phyloP scores from a whole-genome alignment of 2,113 vertebrate species.

The Microtus richardsoni region DNA sequence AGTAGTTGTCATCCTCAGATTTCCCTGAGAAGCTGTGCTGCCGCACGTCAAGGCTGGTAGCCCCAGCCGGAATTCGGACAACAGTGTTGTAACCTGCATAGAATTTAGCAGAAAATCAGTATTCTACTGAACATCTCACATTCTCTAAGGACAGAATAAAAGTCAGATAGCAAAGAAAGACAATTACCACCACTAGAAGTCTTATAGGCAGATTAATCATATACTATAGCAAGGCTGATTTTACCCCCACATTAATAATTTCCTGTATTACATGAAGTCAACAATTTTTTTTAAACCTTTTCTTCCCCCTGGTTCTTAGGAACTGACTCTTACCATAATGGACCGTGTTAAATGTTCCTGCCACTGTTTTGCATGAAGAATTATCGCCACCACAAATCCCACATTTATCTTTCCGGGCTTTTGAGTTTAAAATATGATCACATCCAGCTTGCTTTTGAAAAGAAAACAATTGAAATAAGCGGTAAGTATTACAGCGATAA shows the following conservation, averaged over 20 bases:
- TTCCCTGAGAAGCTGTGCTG: slow-evolving; percentile 99
- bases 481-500: slow-evolving; percentile 61
- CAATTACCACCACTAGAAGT: slow-evolving; percentile 53
- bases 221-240: slow-evolving; percentile 50
- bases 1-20: slow-evolving; percentile 98
- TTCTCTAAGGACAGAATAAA: slow-evolving; percentile 59
- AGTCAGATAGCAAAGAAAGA: slow-evolving; percentile 49
- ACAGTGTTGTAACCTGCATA: slow-evolving; percentile 96
- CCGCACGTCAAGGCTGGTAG: slow-evolving; percentile 97
- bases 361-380: slow-evolving; percentile 97
- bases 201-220: slow-evolving; percentile 62
- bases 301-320: slow-evolving; percentile 67
- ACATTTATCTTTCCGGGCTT: slow-evolving; percentile 98
- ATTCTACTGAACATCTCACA: slow-evolving; percentile 38
- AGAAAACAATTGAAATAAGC: slow-evolving; percentile 82
- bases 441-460: slow-evolving; percentile 97
- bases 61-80: slow-evolving; percentile 96
- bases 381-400: slow-evolving; percentile 99
- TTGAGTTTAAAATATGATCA: slow-evolving; percentile 98
- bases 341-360: slow-evolving; percentile 95
- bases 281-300: slow-evolving; percentile 73
- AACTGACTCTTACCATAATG: slow-evolving; percentile 93
- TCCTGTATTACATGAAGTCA: slow-evolving; percentile 66
- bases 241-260: slow-evolving; percentile 62
- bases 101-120: slow-evolving; percentile 71